phyloP scores from a whole-genome alignment of 1,140 invertebrate species.

The Papilio aristodemus region DNA sequence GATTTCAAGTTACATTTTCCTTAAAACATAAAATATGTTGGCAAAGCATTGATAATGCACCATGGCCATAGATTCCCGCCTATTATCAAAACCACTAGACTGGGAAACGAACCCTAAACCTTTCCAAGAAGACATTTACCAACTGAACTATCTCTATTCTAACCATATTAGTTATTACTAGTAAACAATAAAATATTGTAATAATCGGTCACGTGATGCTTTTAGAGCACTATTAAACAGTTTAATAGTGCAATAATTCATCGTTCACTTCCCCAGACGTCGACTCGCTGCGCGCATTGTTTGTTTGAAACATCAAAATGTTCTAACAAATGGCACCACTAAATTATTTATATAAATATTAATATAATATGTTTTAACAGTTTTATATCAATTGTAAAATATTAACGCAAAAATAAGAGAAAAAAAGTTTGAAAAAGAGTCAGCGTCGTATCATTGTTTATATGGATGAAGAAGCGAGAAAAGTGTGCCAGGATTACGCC shows the following conservation, averaged over 20 bases:
- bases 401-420: too few species aligned
- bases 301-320: background rate
- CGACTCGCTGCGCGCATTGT: background rate
- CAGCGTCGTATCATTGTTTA: too few species aligned
- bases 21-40: background rate
- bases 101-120: background rate
- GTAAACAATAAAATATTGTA: background rate
- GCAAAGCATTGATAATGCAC: background rate
- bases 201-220: slow-evolving; percentile 1
- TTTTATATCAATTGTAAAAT: background rate
- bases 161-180: background rate
- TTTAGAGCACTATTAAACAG: background rate
- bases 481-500: too few species aligned
- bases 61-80: background rate
- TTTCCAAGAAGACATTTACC: background rate
- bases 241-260: slow-evolving; percentile 8
- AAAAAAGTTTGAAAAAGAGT: too few species aligned
- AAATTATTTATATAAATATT: background rate
- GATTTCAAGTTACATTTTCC: background rate
- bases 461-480: too few species aligned
- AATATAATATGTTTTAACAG: background rate
- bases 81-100: too few species aligned
- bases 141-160: background rate
- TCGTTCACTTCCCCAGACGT: background rate
- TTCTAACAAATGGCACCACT: background rate